Percentiles rank a stretch among this genome's conserved stretches.
phyloP scores from a whole-genome alignment of 2,888 invertebrate species.

The Agriotes lineatus region DNA sequence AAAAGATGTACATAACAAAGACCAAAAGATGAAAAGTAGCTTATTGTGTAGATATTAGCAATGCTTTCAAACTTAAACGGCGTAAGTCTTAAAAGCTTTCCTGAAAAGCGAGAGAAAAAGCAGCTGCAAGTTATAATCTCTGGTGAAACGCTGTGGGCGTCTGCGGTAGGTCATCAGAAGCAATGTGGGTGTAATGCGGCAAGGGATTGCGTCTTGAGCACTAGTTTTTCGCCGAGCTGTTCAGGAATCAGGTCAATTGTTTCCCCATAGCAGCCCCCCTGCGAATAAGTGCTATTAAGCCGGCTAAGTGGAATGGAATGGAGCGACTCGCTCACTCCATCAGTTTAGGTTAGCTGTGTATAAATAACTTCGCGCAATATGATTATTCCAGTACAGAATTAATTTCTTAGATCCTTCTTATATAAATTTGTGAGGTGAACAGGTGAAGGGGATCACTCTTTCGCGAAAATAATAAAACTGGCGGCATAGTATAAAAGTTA shows the following conservation, averaged over 20 bases:
- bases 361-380: slow-evolving; percentile 27
- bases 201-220: slow-evolving; percentile 25
- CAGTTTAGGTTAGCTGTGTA: slow-evolving; percentile 21
- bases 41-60: neutral
- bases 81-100: slow-evolving; percentile 5
- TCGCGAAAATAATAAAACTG: too few relatives aligned
- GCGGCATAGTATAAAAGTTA: too few relatives aligned
- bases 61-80: neutral
- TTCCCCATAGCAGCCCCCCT: slow-evolving; percentile 42
- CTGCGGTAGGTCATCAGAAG: slow-evolving; percentile 21
- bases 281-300: slow-evolving; percentile 41
- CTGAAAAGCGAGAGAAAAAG: slow-evolving; percentile 12
- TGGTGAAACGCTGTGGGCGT: slow-evolving; percentile 13
- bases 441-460: too few relatives aligned
- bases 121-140: slow-evolving; percentile 7
- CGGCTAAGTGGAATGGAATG: slow-evolving; percentile 40
- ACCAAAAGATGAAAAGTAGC: neutral
- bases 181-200: slow-evolving; percentile 25
- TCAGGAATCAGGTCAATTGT: slow-evolving; percentile 47
- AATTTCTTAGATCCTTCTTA: too few relatives aligned
- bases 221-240: slow-evolving; percentile 13
- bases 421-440: too few relatives aligned
- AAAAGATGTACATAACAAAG: too few relatives aligned
- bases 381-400: neutral
- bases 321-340: slow-evolving; percentile 32